Conservation (phyloP, 1,140 invertebrate genomes). For the Lasioglossum baleicum region DNA sequence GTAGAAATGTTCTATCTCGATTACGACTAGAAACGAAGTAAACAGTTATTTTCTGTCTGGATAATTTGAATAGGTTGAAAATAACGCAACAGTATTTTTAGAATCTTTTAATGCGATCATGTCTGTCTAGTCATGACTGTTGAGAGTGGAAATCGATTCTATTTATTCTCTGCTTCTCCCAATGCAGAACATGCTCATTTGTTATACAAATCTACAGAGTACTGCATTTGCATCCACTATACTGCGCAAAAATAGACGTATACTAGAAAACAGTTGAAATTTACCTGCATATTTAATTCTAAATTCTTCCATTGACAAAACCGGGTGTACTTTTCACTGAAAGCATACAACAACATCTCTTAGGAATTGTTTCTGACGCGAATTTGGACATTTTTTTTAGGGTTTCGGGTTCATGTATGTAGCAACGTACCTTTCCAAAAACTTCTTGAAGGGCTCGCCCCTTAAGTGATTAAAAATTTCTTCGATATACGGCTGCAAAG, state of each 20-base stretch:
- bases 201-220: too few species aligned
- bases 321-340: slow-evolving; percentile 98
- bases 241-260: neutral
- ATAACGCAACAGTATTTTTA: too few species aligned
- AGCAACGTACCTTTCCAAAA: slow-evolving; percentile 93
- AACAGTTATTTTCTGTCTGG: too few species aligned
- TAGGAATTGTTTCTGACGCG: slow-evolving; percentile 7
- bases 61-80: too few species aligned
- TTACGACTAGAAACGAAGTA: too few species aligned
- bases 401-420: neutral
- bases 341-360: slow-evolving; percentile 74
- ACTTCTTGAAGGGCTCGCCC: slow-evolving; percentile 97
- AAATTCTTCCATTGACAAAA: slow-evolving; percentile 99
- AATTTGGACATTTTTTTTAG: neutral
- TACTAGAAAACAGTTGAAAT: slow-evolving; percentile 28
- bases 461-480: slow-evolving; percentile 99
- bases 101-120: too few species aligned
- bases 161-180: too few species aligned
- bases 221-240: neutral
- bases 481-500: slow-evolving; percentile 96
- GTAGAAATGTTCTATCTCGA: too few species aligned
- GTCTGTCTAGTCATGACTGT: too few species aligned
- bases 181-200: too few species aligned
- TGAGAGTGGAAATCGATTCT: too few species aligned
- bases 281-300: slow-evolving; percentile 98